Evolutionary conservation across 1,140 invertebrate species (phyloP).

Genomic region (Littorina saxatilis): DNA sequence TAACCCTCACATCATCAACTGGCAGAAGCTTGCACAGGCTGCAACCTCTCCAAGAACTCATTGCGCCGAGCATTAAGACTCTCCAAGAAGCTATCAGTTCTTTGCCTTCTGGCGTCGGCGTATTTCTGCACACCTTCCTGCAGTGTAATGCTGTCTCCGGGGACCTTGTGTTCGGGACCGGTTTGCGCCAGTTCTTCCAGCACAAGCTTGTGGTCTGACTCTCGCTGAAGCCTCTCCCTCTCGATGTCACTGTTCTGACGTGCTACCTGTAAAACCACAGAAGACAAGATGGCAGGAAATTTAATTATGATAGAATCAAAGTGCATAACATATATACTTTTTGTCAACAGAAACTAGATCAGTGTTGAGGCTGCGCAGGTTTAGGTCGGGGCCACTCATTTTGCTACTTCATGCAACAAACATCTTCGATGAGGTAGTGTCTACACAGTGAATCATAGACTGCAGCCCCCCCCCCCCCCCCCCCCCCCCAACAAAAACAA

Average conservation of each 20-base stretch:
- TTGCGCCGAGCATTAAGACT: slow-evolving; percentile 55
- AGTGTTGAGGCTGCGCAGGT: too few relatives aligned
- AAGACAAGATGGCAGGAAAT: neutral
- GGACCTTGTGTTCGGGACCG: neutral
- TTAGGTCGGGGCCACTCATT: too few relatives aligned
- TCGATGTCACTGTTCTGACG: slow-evolving; percentile 55
- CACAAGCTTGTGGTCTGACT: slow-evolving; percentile 59
- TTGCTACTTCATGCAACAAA: too few relatives aligned
- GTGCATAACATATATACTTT: too few relatives aligned
- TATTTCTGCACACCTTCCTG: slow-evolving; percentile 53
- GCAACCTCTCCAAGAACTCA: slow-evolving; percentile 44
- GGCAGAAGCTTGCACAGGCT: neutral
- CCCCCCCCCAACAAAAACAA: too few relatives aligned
- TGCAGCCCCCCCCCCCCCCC: too few relatives aligned
- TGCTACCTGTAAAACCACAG: slow-evolving; percentile 52
- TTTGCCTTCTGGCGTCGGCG: slow-evolving; percentile 47
- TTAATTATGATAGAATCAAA: too few relatives aligned
- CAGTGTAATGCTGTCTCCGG: slow-evolving; percentile 36
- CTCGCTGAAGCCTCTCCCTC: slow-evolving; percentile 52
- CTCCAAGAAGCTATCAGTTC: slow-evolving; percentile 61
- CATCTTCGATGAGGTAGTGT: too few relatives aligned
- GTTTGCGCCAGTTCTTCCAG: slow-evolving; percentile 45
- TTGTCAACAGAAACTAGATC: too few relatives aligned
- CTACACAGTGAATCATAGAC: too few relatives aligned
- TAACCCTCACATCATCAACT: slow-evolving; percentile 4